Percentiles rank a stretch among this genome's conserved stretches.
phyloP scores from a whole-genome alignment of 1,140 invertebrate genomes.

The Pseudomyrmex pallidus region DNA sequence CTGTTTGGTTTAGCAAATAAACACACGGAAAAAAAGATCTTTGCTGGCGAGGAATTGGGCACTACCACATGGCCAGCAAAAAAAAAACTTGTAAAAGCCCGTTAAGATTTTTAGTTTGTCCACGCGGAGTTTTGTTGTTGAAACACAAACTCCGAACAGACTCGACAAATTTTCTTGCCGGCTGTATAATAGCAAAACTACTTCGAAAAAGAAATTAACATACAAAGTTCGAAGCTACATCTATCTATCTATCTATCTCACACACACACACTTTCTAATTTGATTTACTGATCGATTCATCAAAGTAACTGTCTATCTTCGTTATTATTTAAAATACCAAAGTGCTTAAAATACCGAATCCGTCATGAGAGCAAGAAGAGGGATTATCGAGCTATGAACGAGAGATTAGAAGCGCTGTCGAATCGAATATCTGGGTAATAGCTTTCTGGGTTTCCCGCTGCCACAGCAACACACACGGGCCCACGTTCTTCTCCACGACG shows the following conservation, averaged over 20 bases:
- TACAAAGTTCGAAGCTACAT: too few species aligned
- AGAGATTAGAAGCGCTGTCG: conserved; percentile 33
- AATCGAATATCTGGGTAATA: conserved; percentile 77
- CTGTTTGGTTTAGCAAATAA: neutral
- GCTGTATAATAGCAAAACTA: too few species aligned
- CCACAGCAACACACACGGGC: conserved; percentile 76
- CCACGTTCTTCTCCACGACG: conserved; percentile 63
- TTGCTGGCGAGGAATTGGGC: neutral
- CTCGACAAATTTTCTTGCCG: too few species aligned
- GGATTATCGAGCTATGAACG: conserved; percentile 63
- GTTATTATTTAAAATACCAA: conserved; percentile 50
- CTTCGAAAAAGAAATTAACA: too few species aligned
- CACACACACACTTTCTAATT: too few species aligned
- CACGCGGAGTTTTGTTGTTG: too few species aligned
- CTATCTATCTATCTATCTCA: too few species aligned
- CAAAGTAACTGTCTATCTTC: conserved; percentile 33
- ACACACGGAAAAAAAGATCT: too few species aligned
- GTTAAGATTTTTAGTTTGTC: too few species aligned
- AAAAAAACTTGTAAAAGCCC: too few species aligned
- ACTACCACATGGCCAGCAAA: too few species aligned
- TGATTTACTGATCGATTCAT: conserved; percentile 5
- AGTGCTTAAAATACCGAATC: conserved; percentile 26
- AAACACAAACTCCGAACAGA: too few species aligned
- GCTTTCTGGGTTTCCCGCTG: conserved; percentile 76
- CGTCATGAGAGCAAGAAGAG: conserved; percentile 63